These are phyloP conservation scores for Austrofundulus limnaeus DNA, from an alignment of 2,113 vertebrate species.

Conservation along the genomic window DNA sequence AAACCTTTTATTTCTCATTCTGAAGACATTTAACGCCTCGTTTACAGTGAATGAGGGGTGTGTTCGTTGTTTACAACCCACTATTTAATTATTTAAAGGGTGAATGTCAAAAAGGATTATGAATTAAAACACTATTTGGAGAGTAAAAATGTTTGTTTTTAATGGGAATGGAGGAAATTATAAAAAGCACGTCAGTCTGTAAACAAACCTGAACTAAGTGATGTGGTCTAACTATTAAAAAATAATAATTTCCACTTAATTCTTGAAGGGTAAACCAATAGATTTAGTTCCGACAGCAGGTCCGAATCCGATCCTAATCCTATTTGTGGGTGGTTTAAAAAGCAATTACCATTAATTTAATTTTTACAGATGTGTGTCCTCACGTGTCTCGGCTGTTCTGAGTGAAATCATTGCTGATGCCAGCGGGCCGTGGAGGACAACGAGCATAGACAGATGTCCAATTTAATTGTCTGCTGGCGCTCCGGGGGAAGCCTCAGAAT, in stretches of 20 bases:
- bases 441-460: background rate
- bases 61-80: slow-evolving; percentile 4
- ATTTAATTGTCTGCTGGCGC: background rate
- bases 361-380: no score
- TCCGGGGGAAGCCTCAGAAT: background rate
- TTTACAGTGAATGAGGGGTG: background rate
- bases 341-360: no score
- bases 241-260: no score
- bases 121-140: no score
- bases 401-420: slow-evolving; percentile 6
- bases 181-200: background rate
- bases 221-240: background rate
- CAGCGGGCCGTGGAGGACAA: background rate
- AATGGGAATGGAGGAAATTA: no score
- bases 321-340: no score
- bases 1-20: background rate
- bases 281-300: no score
- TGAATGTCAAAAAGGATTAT: slow-evolving; percentile 14
- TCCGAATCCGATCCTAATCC: no score
- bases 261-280: no score
- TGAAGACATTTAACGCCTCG: background rate
- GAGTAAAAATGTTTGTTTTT: no score
- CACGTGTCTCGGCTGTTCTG: background rate
- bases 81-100: background rate
- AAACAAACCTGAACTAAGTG: background rate